These are phyloP conservation scores for Sminthurides aquaticus DNA, from an alignment of 2,888 invertebrate species.

Conservation along the genomic window DNA sequence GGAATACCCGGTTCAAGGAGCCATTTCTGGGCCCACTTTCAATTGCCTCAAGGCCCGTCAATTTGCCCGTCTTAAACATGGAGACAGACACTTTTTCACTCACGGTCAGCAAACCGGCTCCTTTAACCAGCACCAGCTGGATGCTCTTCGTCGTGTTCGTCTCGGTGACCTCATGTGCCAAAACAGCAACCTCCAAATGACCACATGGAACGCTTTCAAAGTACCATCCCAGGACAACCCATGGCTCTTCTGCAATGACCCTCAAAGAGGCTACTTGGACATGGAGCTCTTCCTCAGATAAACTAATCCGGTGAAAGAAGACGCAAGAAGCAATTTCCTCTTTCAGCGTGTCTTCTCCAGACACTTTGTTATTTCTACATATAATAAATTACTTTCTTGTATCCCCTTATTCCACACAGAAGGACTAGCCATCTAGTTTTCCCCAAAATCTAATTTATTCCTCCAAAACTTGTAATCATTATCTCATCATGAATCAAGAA, in stretches of 20 bases:
- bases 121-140: conserved; percentile 26
- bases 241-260: conserved; percentile 40
- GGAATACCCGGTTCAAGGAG: conserved; percentile 69
- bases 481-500: no score
- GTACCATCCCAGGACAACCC: conserved; percentile 35
- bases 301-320: no score
- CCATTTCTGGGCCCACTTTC: conserved; percentile 78
- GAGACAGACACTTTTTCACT: conserved; percentile 41
- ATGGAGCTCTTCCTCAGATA: conserved; percentile 36
- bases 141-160: conserved; percentile 26
- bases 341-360: no score
- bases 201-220: conserved; percentile 32
- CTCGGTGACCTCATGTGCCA: conserved; percentile 39
- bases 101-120: conserved; percentile 31
- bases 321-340: no score
- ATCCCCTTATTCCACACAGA: no score
- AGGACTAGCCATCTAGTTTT: no score
- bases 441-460: no score
- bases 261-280: conserved; percentile 35
- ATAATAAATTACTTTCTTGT: no score
- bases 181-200: conserved; percentile 30
- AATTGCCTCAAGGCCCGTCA: conserved; percentile 61
- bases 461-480: no score
- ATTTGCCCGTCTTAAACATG: conserved; percentile 33
- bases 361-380: no score